A percentile compares a stretch with the other conserved stretches of the same genome.
phyloP scores from a whole-genome alignment of 2,797 vertebrate genomes.

The Falco concolor region DNA sequence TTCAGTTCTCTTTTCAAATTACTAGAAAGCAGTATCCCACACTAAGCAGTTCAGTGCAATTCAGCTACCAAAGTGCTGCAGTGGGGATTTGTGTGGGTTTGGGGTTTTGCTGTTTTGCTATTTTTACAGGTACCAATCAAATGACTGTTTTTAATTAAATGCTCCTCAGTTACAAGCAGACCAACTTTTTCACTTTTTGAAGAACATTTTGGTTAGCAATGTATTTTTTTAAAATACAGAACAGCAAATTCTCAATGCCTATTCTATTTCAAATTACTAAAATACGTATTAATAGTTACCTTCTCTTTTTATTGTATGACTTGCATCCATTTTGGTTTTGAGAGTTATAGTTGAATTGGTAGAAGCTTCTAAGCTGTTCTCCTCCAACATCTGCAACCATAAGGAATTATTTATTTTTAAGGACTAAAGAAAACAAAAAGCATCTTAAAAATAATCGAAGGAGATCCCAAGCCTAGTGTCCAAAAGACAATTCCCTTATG shows the following conservation, averaged over 20 bases:
- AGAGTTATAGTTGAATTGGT: slow-evolving; percentile 79
- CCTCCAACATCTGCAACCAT: slow-evolving; percentile 45
- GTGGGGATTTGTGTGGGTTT: neutral
- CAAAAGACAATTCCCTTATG: neutral
- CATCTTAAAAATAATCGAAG: neutral
- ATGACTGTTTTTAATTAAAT: neutral
- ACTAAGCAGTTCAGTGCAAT: neutral
- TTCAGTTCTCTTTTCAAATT: neutral
- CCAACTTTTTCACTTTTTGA: neutral
- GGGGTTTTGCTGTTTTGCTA: neutral
- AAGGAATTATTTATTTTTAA: slow-evolving; percentile 64
- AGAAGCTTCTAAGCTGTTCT: slow-evolving; percentile 69
- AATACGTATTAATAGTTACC: slow-evolving; percentile 31
- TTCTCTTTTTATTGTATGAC: slow-evolving; percentile 52
- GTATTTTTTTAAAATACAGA: neutral
- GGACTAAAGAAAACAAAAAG: slow-evolving; percentile 55
- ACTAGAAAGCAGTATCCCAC: neutral
- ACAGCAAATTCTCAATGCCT: neutral
- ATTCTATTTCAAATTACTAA: neutral
- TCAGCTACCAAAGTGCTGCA: neutral
- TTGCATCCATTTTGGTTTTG: slow-evolving; percentile 70
- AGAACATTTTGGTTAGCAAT: neutral
- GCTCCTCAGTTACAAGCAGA: neutral
- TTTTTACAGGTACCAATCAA: neutral
- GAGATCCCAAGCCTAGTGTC: neutral